These are phyloP conservation scores for Acrobasis suavella DNA, from an alignment of 2,888 invertebrate species.

Conservation along the genomic window DNA sequence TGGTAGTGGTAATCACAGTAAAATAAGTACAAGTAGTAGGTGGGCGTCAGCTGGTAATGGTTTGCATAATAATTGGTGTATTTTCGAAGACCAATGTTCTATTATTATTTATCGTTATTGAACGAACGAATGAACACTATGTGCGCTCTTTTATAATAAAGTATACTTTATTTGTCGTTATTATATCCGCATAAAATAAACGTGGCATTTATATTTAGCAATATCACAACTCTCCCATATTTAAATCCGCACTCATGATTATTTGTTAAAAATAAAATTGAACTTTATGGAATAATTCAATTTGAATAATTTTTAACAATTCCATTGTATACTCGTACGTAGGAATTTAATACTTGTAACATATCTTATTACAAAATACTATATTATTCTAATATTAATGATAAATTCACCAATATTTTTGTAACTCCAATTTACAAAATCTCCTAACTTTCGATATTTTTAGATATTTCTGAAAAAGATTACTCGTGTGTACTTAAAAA, in stretches of 20 bases:
- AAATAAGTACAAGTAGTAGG: no score
- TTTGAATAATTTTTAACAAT: slow-evolving; percentile 25
- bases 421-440: slow-evolving; percentile 48
- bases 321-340: background rate
- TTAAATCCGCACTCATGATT: slow-evolving; percentile 4
- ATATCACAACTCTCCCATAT: slow-evolving; percentile 5
- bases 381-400: slow-evolving; percentile 25
- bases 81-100: no score
- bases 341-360: background rate
- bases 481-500: no score
- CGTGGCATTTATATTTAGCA: slow-evolving; percentile 23
- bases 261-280: background rate
- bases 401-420: slow-evolving; percentile 49
- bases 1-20: no score
- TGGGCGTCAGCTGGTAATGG: no score
- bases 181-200: slow-evolving; percentile 7
- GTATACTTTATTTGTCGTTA: slow-evolving; percentile 34
- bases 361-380: slow-evolving; percentile 5
- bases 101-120: no score
- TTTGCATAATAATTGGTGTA: background rate
- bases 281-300: slow-evolving; percentile 24
- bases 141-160: slow-evolving; percentile 4
- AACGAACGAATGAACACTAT: no score
- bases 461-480: background rate
- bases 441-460: background rate